phyloP scores from a whole-genome alignment of 2,113 vertebrate genomes.

The Hemiscyllium ocellatum region DNA sequence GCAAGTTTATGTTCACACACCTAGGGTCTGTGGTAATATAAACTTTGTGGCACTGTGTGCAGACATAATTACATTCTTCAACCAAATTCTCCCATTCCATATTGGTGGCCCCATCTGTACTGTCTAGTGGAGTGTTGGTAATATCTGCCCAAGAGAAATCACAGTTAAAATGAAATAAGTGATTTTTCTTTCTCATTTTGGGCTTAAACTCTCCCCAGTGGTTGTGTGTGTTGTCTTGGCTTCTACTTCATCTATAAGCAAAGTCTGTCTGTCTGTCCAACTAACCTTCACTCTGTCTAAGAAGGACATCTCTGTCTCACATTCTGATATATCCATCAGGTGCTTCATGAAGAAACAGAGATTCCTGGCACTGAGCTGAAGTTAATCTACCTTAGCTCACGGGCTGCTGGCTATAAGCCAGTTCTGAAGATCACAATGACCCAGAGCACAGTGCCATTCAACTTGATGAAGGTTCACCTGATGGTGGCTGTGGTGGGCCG shows the following conservation, averaged over 20 bases:
- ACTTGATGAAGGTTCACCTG: slow-evolving; percentile 95
- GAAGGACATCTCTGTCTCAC: background rate
- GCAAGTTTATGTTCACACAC: background rate
- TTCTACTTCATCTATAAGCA: background rate
- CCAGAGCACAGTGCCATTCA: slow-evolving; percentile 79
- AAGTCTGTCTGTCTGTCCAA: background rate
- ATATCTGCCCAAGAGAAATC: slow-evolving; percentile 29
- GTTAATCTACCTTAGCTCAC: slow-evolving; percentile 90
- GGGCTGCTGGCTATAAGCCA: slow-evolving; percentile 90
- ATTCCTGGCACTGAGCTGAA: slow-evolving; percentile 91
- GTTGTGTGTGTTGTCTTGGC: background rate
- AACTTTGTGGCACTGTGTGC: slow-evolving; percentile 1
- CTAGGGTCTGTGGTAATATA: background rate
- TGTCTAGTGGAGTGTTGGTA: slow-evolving; percentile 17
- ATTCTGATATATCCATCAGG: slow-evolving; percentile 53
- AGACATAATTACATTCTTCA: slow-evolving; percentile 18
- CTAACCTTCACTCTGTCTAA: background rate
- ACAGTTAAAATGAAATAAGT: slow-evolving; percentile 29
- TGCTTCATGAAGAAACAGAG: slow-evolving; percentile 90
- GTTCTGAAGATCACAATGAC: slow-evolving; percentile 95
- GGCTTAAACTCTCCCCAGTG: background rate
- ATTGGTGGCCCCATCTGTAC: slow-evolving; percentile 8
- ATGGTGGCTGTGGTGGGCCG: slow-evolving; percentile 96
- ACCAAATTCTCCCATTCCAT: slow-evolving; percentile 29
- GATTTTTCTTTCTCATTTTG: background rate